Evolutionary conservation across 2,888 invertebrate species (phyloP).

Genomic region (Panorpa germanica): DNA sequence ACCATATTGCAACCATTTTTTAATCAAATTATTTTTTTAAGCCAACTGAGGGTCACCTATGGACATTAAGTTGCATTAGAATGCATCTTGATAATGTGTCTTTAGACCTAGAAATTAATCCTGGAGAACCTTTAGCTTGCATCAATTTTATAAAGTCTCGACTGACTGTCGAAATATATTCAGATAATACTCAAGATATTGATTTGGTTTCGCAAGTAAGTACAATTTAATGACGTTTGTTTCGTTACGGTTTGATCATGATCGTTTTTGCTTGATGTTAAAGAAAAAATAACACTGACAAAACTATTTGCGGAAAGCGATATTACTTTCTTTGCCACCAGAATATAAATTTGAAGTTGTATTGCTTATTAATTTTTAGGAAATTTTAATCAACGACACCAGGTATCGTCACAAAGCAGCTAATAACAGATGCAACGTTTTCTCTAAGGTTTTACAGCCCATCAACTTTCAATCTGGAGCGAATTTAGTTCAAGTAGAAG

Average conservation of each 20-base stretch:
- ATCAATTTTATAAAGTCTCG: conserved; percentile 84
- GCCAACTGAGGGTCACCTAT: no score
- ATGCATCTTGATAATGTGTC: conserved; percentile 76
- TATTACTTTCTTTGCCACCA: no score
- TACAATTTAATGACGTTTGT: no score
- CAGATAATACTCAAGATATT: conserved; percentile 78
- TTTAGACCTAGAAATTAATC: conserved; percentile 43
- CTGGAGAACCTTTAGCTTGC: conserved; percentile 49
- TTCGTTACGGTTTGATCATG: no score
- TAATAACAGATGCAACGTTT: conserved; percentile 65
- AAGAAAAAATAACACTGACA: no score
- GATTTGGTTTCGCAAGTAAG: conserved; percentile 76
- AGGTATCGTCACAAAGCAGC: conserved; percentile 43
- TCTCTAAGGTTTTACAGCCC: conserved; percentile 77
- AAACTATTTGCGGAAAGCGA: no score
- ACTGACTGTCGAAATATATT: conserved; percentile 67
- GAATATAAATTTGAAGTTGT: conserved; percentile 3
- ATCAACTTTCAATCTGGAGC: conserved; percentile 28
- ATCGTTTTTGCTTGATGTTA: no score
- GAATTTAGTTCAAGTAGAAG: conserved; percentile 48
- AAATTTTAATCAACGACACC: conserved; percentile 65
- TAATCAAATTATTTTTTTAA: no score
- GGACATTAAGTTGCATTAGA: conserved; percentile 62
- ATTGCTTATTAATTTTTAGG: conserved; percentile 17
- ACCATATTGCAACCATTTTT: no score